Conservation (phyloP, 2,888 invertebrate species). For the Callyntrura guangdongensis region DNA sequence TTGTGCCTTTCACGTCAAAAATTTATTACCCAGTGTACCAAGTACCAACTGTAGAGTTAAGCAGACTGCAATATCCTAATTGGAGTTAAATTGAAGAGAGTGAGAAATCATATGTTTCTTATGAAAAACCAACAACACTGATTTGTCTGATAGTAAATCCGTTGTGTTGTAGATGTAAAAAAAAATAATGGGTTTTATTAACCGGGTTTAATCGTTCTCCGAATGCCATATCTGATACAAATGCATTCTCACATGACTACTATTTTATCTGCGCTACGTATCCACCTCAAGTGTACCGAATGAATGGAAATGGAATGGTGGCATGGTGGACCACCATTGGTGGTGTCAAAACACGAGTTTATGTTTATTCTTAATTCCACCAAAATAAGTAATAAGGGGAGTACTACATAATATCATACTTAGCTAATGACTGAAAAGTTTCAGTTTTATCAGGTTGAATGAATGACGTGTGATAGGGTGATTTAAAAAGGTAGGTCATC, state of each 20-base stretch:
- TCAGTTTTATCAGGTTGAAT: no score
- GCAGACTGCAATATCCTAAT: not conserved
- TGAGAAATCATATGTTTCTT: not conserved
- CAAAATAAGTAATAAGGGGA: no score
- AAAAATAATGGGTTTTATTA: not conserved
- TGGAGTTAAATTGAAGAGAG: not conserved
- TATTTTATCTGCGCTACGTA: not conserved
- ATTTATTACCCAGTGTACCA: not conserved
- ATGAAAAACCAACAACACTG: not conserved
- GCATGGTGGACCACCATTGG: no score
- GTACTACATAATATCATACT: no score
- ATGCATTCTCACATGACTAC: not conserved
- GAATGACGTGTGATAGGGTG: no score
- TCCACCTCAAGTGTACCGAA: no score
- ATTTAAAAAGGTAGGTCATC: no score
- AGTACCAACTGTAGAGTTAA: conserved; percentile 1
- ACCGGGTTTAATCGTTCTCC: conserved; percentile 4
- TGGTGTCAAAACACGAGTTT: no score
- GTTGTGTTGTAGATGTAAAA: not conserved
- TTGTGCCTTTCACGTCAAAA: not conserved
- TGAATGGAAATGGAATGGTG: no score
- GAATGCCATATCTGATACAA: conserved; percentile 3
- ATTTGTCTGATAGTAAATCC: no score
- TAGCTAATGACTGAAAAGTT: no score
- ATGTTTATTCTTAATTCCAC: no score